Evolutionary conservation across 1,140 invertebrate genomes (phyloP).

Genomic region (Radopholus similis): DNA sequence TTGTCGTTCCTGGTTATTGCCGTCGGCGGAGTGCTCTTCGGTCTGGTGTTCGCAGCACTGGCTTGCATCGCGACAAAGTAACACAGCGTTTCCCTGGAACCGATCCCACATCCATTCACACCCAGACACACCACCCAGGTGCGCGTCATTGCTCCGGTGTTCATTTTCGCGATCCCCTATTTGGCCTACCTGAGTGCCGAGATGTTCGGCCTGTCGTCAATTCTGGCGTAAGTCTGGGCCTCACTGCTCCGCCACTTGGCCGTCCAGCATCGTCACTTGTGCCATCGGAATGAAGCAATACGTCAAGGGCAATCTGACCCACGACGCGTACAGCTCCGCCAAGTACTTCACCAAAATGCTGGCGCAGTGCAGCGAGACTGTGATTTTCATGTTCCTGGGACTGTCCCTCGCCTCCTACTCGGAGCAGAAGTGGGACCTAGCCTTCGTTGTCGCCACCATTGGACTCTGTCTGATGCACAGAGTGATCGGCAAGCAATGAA

Average conservation of each 20-base stretch:
- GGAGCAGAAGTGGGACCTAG: conserved; percentile 75
- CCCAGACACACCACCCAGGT: conserved; percentile 2
- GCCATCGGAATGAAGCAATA: conserved; percentile 98
- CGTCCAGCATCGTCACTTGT: conserved; percentile 84
- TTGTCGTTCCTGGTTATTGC: conserved; percentile 90
- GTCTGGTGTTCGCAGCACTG: conserved; percentile 87
- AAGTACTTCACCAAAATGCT: conserved; percentile 99
- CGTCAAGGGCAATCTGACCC: conserved; percentile 93
- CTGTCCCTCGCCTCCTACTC: conserved; percentile 80
- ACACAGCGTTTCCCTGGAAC: background rate
- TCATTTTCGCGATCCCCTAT: conserved; percentile 56
- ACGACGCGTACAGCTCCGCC: conserved; percentile 92
- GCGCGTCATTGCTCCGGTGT: conserved; percentile 39
- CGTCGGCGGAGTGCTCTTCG: conserved; percentile 84
- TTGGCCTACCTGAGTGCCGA: conserved; percentile 52
- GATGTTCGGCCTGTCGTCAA: conserved; percentile 51
- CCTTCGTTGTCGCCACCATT: conserved; percentile 87
- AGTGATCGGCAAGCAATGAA: conserved; percentile 11
- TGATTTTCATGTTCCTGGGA: conserved; percentile 98
- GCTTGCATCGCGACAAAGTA: conserved; percentile 68
- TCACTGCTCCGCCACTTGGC: too few relatives aligned
- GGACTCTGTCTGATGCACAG: conserved; percentile 84
- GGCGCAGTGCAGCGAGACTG: conserved; percentile 73
- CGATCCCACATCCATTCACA: background rate
- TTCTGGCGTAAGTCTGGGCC: conserved; percentile 50